These are phyloP conservation scores for Montipora cactus DNA, from an alignment of 64 coral and sea anemone species.

Conservation along the genomic window DNA sequence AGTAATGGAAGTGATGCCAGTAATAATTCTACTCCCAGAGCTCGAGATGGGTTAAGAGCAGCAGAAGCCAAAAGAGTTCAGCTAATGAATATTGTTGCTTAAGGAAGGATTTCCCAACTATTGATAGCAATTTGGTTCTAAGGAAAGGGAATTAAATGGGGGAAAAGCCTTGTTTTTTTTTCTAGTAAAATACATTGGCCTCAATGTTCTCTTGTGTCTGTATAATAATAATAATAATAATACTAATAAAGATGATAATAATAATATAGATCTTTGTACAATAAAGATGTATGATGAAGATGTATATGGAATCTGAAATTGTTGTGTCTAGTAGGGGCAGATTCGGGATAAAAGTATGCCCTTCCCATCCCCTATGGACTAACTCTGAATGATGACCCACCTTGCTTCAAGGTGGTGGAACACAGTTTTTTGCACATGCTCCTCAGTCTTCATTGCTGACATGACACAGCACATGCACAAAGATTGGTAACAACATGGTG, in stretches of 20 bases:
- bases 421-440: slow-evolving; percentile 18
- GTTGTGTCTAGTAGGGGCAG: slow-evolving; percentile 4
- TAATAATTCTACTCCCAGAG: slow-evolving; percentile 31
- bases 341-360: slow-evolving; percentile 10
- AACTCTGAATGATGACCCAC: slow-evolving; percentile 14
- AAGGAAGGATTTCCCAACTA: slow-evolving; percentile 3
- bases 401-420: not conserved
- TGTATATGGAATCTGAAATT: slow-evolving; percentile 14
- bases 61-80: slow-evolving; percentile 46
- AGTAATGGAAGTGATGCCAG: slow-evolving; percentile 31
- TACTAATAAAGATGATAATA: not conserved
- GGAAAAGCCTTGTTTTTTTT: not conserved
- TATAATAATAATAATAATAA: no score
- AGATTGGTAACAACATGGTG: no score
- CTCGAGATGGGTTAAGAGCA: slow-evolving; percentile 29
- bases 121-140: not conserved
- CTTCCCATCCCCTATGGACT: not conserved
- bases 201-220: not conserved
- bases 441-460: slow-evolving; percentile 9
- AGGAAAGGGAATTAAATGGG: not conserved
- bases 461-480: not conserved
- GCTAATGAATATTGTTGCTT: slow-evolving; percentile 20
- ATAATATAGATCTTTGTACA: not conserved
- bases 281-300: not conserved
- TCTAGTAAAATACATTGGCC: not conserved